phyloP scores from a whole-genome alignment of 2,113 vertebrate species.

The Arizona elegans region DNA sequence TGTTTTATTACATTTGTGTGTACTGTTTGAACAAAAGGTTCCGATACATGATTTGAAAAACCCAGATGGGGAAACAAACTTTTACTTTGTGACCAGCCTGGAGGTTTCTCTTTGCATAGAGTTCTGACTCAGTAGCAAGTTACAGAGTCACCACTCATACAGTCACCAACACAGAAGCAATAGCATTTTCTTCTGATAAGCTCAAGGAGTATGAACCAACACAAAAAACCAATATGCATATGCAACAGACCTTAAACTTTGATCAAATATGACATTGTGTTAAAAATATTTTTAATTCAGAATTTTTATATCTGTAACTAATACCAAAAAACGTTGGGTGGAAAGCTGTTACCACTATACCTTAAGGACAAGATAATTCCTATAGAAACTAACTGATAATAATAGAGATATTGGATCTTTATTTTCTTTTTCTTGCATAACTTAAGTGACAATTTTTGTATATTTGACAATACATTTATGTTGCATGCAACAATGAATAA shows the following conservation, averaged over 20 bases:
- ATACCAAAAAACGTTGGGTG: background rate
- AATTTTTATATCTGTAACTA: background rate
- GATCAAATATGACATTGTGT: background rate
- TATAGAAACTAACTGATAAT: background rate
- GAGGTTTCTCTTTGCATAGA: background rate
- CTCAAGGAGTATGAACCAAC: background rate
- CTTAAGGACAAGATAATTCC: background rate
- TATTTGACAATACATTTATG: background rate
- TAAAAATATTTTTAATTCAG: background rate
- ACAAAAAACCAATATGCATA: background rate
- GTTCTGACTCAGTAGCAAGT: background rate
- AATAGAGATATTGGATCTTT: background rate
- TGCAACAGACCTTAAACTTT: background rate
- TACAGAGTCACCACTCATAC: background rate
- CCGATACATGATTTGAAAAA: rapidly evolving
- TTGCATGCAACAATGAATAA: background rate
- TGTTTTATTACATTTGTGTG: background rate
- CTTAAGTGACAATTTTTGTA: background rate
- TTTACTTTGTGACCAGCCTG: background rate
- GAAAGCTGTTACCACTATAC: background rate
- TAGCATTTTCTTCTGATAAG: background rate
- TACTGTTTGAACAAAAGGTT: no score
- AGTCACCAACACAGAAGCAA: background rate
- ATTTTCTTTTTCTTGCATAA: background rate
- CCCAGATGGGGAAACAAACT: background rate